phyloP scores from a whole-genome alignment of 2,113 vertebrate genomes.

The Oreotrochilus melanogaster region DNA sequence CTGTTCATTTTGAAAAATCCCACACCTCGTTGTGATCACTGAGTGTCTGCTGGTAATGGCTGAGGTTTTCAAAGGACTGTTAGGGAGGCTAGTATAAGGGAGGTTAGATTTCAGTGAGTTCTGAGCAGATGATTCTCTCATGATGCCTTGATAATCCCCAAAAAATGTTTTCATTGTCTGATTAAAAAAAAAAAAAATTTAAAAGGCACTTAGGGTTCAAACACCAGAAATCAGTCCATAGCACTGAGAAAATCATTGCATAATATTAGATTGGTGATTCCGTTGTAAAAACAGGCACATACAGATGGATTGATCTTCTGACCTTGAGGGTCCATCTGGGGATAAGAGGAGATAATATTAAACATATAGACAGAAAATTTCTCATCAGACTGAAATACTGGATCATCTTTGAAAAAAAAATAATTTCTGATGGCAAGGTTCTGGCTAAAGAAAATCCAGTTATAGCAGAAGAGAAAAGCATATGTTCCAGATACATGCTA shows the following conservation, averaged over 20 bases:
- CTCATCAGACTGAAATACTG: neutral
- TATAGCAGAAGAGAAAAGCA: constrained; percentile 60
- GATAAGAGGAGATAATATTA: neutral
- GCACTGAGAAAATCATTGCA: neutral
- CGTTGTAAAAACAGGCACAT: neutral
- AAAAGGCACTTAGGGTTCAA: neutral
- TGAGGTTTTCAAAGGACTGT: neutral
- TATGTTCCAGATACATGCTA: constrained; percentile 61
- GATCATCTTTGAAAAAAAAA: neutral
- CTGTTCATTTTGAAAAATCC: constrained; percentile 13
- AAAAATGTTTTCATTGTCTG: neutral
- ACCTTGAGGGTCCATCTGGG: neutral
- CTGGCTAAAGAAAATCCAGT: constrained; percentile 16
- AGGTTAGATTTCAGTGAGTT: neutral
- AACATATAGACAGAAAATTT: neutral
- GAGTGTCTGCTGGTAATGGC: neutral
- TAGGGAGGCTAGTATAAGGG: neutral
- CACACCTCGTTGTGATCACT: neutral
- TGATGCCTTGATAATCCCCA: neutral
- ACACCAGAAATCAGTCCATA: neutral
- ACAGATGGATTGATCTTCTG: neutral
- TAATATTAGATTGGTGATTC: neutral
- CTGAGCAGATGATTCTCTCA: neutral
- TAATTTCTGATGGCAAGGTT: constrained; percentile 27
- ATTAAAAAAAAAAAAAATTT: too few species aligned